Evolutionary conservation across 2,797 vertebrate genomes (phyloP), one percentile per base, ranked within the genome.

Genomic region (Helicolenus hilgendorfi): DNA sequence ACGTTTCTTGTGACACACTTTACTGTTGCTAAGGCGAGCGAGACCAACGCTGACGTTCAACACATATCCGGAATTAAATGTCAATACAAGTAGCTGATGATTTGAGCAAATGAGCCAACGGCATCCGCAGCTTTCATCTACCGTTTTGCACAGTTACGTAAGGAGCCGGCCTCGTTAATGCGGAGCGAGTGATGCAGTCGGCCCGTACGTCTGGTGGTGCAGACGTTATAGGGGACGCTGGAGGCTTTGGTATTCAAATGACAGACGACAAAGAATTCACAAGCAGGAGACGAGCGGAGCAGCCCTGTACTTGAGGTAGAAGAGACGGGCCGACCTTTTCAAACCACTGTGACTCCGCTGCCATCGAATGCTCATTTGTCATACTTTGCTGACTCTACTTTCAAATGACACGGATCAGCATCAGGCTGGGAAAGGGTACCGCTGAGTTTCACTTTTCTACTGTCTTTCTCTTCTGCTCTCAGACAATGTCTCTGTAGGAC

Each of bases 341-440:
- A 84, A 93, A 89, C 65, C 31, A n/a, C 84, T 36, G 58, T 70
- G 87, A 89, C 80, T 92, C 68, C 1, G 4, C 77, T 74, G 84
- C 74, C 72, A 73, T 78, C 38, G 73, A 89, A 90, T 84, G 71
- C 84, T 93, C 93, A 87, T 95, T 94, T 94, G 89, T 93, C 89
- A 95, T 88, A 88, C 85, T 92, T 94, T 94, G 90, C 91, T 79
- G 90, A 90, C 79, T 93, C 87, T 72, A 72, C 91, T 92, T 91
- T 85, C 59, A 92, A 84, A 92, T 88, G 90, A 94, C 91, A 93
- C 22, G 83, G 84, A 94, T 94, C 89, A 86, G 87, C 86, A 86
- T 94, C 84, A 65, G 79, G 73, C 27, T 62, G 78, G 53, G 60
- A 77, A 63, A 84, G 36, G 67, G 31, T 74, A 79, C 56, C 20